Base-by-base conservation (phyloP, 1,140 invertebrate genomes). In the Euglossa dilemma region DNA sequence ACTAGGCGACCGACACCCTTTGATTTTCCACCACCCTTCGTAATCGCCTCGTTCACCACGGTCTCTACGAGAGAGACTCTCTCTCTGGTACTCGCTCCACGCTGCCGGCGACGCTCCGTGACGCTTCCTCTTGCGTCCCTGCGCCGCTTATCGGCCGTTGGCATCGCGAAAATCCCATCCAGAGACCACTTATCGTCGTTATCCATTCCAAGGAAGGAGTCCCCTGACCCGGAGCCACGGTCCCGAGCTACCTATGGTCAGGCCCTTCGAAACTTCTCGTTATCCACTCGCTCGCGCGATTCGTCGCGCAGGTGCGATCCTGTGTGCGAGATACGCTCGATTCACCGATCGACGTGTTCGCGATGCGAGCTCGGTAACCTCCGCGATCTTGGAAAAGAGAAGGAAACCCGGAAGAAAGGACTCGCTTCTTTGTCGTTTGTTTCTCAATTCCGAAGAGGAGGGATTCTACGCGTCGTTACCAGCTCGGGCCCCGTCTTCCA, bases 241-340 rank as follows among this genome's bases (percentile, higher is more conserved):
- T 66, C n/a, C 16, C 11, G 7, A 36, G 8, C 23, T 20, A 50
- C 43, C 56, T 50, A 28, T 12, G 16, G 52, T 25, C 16, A 36
- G 43, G 18, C 14, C 45, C 14, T 12, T 20, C 7, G 23, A 57
- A 9, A 18, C 25, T 18, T 12, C n/a, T 75, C 12, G 45, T 81
- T 67, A 67, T 81, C n/a, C 70, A 47, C 50, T 9, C 54, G 23
- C 25, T 81, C 61, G 80, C 80, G 72, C 67, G 80, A 81, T 81
- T 67, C 6, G 14, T 6, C 4, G 54, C 23, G 47, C 69, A 80
- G 78, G 69, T 80, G 78, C 69, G 54, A 80, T 52, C n/a, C n/a
- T 9, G 5, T 18, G 23, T 6, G 28, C 47, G 25, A 25, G 43
- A 69, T 45, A 6, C 1, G 12, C 23, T n/a, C 11, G 8, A 45